phyloP scores from a whole-genome alignment of 2,888 invertebrate species.

The Boloria selene region DNA sequence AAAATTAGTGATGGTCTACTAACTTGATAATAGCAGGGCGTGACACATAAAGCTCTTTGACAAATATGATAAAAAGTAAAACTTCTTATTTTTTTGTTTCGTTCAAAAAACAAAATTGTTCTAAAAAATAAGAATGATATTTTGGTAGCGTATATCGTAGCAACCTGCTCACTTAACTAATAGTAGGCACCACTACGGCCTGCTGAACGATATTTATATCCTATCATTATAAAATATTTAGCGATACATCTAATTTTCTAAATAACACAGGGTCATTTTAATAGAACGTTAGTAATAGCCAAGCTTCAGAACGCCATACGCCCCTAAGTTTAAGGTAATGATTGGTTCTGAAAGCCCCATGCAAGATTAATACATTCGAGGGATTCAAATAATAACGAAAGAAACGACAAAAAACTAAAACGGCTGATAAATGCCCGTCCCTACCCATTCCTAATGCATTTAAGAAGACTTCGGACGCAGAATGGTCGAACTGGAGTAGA shows the following conservation, averaged over 20 bases:
- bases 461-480: conserved; percentile 50
- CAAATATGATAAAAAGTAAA: conserved; percentile 52
- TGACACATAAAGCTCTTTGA: conserved; percentile 49
- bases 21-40: conserved; percentile 63
- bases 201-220: conserved; percentile 36
- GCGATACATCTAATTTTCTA: conserved; percentile 78
- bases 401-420: conserved; percentile 76
- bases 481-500: conserved; percentile 56
- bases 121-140: conserved; percentile 48
- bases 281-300: conserved; percentile 79
- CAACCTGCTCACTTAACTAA: conserved; percentile 55
- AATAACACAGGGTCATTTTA: conserved; percentile 78
- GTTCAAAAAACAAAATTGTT: conserved; percentile 45
- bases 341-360: conserved; percentile 73
- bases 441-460: conserved; percentile 68
- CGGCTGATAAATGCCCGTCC: conserved; percentile 72
- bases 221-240: conserved; percentile 81
- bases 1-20: conserved; percentile 39
- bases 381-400: conserved; percentile 76
- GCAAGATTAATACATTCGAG: conserved; percentile 79
- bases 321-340: conserved; percentile 79
- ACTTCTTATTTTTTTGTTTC: background rate
- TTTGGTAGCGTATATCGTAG: conserved; percentile 50
- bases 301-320: conserved; percentile 78
- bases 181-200: conserved; percentile 27